These are phyloP conservation scores for Theretra japonica DNA, from an alignment of 2,888 invertebrate species.

Conservation along the genomic window DNA sequence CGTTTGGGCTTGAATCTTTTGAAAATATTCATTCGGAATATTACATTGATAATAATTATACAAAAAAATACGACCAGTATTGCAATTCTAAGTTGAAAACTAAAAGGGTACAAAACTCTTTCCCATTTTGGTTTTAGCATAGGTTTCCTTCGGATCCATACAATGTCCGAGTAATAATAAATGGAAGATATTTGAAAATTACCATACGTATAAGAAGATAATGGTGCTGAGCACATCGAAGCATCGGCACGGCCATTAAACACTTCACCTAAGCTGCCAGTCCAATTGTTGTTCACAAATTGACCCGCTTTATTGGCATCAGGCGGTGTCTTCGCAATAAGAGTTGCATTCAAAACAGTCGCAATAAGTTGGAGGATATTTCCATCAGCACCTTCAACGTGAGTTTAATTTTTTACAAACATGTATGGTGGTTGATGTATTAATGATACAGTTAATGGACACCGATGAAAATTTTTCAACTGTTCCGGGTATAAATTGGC, in stretches of 20 bases:
- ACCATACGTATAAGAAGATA: slow-evolving; percentile 55
- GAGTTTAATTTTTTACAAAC: slow-evolving; percentile 53
- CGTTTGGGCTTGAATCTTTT: slow-evolving; percentile 47
- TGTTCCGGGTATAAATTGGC: slow-evolving; percentile 53
- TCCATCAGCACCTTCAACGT: slow-evolving; percentile 59
- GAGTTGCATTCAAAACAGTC: slow-evolving; percentile 58
- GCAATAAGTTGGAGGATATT: slow-evolving; percentile 56
- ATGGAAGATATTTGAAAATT: slow-evolving; percentile 67
- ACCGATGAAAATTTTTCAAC: slow-evolving; percentile 55
- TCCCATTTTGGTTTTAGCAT: slow-evolving; percentile 55
- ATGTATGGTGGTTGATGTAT: slow-evolving; percentile 66
- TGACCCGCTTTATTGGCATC: slow-evolving; percentile 52
- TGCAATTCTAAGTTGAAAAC: slow-evolving; percentile 47
- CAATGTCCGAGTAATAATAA: slow-evolving; percentile 63
- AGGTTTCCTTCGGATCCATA: slow-evolving; percentile 61
- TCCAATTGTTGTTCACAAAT: slow-evolving; percentile 60
- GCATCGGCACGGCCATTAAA: slow-evolving; percentile 53
- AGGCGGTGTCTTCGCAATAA: slow-evolving; percentile 51
- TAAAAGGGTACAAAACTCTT: slow-evolving; percentile 63
- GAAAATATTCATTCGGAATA: slow-evolving; percentile 50
- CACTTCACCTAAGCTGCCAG: slow-evolving; percentile 67
- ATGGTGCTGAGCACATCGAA: slow-evolving; percentile 59
- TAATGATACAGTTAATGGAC: slow-evolving; percentile 59
- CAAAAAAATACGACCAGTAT: slow-evolving; percentile 54
- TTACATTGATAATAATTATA: slow-evolving; percentile 52